Evolutionary conservation across 2,888 invertebrate species (phyloP).

Genomic region (Calliphora vomitoria): DNA sequence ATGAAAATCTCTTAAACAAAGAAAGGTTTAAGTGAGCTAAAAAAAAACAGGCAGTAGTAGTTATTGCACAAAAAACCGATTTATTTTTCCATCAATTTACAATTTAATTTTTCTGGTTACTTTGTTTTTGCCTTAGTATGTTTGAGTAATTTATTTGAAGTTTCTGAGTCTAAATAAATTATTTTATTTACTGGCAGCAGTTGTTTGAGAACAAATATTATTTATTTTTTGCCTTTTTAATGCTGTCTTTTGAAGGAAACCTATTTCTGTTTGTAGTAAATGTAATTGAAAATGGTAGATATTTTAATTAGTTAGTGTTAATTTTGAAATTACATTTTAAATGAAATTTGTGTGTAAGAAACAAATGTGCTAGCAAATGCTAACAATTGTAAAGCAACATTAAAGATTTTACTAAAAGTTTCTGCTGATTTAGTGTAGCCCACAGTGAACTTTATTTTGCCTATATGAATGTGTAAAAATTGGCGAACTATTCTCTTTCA

Average conservation of each 20-base stretch:
- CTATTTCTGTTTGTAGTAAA: conserved; percentile 6
- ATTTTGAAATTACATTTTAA: background rate
- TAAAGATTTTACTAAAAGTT: no score
- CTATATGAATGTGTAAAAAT: no score
- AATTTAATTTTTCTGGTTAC: background rate
- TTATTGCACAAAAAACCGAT: conserved; percentile 44
- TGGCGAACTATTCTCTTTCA: no score
- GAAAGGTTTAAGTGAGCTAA: background rate
- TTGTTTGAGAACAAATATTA: background rate
- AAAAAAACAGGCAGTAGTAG: conserved; percentile 19
- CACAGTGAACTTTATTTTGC: no score
- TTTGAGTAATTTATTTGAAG: conserved; percentile 60
- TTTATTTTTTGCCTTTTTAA: background rate
- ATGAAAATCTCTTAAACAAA: conserved; percentile 47
- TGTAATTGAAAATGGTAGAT: conserved; percentile 13
- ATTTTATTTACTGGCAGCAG: conserved; percentile 12
- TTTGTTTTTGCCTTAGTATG: conserved; percentile 16
- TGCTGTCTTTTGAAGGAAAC: background rate
- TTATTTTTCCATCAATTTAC: conserved; percentile 52
- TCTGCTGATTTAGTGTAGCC: no score
- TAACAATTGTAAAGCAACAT: no score
- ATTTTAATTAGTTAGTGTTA: background rate
- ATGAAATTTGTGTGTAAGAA: no score
- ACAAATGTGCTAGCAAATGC: no score
- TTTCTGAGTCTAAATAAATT: background rate